Conservation (phyloP, 1,140 invertebrate species). For the Hyles euphorbiae region DNA sequence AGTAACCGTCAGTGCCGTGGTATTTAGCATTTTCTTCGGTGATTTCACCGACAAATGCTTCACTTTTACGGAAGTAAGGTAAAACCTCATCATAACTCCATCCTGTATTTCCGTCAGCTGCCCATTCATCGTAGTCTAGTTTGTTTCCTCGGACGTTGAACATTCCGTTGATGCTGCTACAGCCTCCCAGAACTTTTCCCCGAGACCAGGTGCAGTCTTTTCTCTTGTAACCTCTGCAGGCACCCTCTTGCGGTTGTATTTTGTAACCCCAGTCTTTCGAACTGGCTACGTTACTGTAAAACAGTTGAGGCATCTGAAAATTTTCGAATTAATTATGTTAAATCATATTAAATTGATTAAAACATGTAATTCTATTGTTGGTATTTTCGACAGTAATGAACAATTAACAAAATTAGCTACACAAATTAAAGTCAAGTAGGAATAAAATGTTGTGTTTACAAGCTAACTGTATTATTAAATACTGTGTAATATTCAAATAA, state of each 20-base stretch:
- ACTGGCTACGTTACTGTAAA: slow-evolving; percentile 37
- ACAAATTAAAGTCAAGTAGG: too few relatives aligned
- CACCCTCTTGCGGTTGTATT: slow-evolving; percentile 67
- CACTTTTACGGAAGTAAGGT: slow-evolving; percentile 68
- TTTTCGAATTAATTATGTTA: too few relatives aligned
- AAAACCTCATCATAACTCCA: slow-evolving; percentile 70
- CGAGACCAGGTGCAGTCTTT: slow-evolving; percentile 72
- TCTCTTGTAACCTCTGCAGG: slow-evolving; percentile 47
- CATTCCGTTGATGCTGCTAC: slow-evolving; percentile 81
- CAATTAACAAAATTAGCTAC: too few relatives aligned
- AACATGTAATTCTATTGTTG: too few relatives aligned
- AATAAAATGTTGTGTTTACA: too few relatives aligned
- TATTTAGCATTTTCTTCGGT: slow-evolving; percentile 62
- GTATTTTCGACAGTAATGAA: too few relatives aligned
- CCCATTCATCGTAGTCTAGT: slow-evolving; percentile 83
- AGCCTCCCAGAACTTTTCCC: slow-evolving; percentile 78
- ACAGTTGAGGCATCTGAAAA: slow-evolving; percentile 38
- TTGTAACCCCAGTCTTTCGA: slow-evolving; percentile 75
- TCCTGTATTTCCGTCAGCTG: slow-evolving; percentile 45
- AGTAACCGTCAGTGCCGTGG: slow-evolving; percentile 83
- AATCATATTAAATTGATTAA: too few relatives aligned
- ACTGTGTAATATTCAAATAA: too few relatives aligned
- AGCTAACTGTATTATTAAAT: too few relatives aligned
- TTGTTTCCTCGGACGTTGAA: slow-evolving; percentile 79
- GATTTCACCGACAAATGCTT: slow-evolving; percentile 79